Evolutionary conservation across 2,797 vertebrate genomes (phyloP), one percentile per base, ranked within the genome.

Genomic region (Anniella stebbinsi): DNA sequence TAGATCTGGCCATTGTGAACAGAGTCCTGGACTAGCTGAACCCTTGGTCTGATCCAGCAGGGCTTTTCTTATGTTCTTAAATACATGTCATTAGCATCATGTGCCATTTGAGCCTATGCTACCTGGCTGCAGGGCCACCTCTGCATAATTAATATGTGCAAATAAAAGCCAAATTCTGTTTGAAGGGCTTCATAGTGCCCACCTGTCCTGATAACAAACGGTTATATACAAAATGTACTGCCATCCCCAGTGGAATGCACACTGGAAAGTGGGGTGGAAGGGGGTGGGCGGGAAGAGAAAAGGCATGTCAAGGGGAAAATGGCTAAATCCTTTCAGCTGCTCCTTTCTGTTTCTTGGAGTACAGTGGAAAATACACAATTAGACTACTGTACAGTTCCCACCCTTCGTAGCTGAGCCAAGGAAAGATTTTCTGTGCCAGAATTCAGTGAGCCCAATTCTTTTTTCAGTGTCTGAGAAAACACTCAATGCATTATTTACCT

Each of bases 331-430:
- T 80, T 94, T 91, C 91, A 94, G 93, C 93, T 95, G 94, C 90
- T 95, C 76, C 90, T 94, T 95, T 95, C 94, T 96, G 93, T 95
- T 95, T 95, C 88, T 82, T 88, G 92, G 92, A 95, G 86, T 0
- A 1, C 78, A 85, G 91, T 90, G 87, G 86, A 92, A 95, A 87
- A 88, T 1, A 45, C 33, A 84, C 38, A n/a, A 82, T 91, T 88
- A 0, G 7, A 45, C 91, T 91, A 82, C 45, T 1, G 18, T 13
- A 69, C 77, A 87, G 48, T 67, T 94, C 89, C 75, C 80, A 93
- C 13, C 89, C 91, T 85, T 78, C 45, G 78, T 67, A 41, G 45
- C 2, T 0, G n/a, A 92, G 85, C 81, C 80, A 83, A 84, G 81
- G 85, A 92, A 48, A 90, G 54, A n/a, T 21, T 0, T 0, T 90